Conservation (phyloP, 2,797 vertebrate species). For the Trematomus bernacchii region DNA sequence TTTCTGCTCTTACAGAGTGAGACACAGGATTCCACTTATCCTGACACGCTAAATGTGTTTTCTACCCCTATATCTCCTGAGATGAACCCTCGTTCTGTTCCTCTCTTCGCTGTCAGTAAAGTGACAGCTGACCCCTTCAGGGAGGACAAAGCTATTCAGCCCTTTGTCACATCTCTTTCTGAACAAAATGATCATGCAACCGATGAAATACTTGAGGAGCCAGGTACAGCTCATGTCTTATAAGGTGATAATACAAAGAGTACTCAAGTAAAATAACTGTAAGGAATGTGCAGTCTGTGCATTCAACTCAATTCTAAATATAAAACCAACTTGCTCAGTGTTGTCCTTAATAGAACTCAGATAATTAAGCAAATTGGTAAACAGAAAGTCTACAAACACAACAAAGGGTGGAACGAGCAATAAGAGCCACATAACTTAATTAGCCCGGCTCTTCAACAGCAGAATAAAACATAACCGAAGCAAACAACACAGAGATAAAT, state of each 20-base stretch:
- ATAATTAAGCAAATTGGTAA: too few relatives aligned
- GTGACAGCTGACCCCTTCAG: slow-evolving; percentile 5
- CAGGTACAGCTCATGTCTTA: neutral
- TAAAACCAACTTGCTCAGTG: neutral
- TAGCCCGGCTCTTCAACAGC: neutral
- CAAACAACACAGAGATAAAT: neutral
- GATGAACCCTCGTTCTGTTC: slow-evolving; percentile 17
- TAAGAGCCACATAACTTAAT: neutral
- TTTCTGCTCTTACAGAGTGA: slow-evolving; percentile 72
- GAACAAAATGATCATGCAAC: neutral
- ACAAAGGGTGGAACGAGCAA: neutral
- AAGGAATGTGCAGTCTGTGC: neutral
- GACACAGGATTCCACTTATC: slow-evolving; percentile 37
- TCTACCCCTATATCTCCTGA: neutral
- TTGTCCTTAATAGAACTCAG: too few relatives aligned
- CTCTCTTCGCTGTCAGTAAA: slow-evolving; percentile 9
- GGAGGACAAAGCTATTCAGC: too few relatives aligned
- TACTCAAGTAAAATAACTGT: neutral
- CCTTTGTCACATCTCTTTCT: neutral
- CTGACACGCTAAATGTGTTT: slow-evolving; percentile 30
- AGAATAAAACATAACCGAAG: neutral
- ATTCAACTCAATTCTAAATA: neutral
- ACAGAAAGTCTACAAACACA: neutral
- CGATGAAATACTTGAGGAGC: neutral
- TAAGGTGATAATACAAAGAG: neutral